Percentiles rank a stretch among this genome's conserved stretches.
Conservation (phyloP, 2,797 vertebrate species). For the Ceyx erithaca region DNA sequence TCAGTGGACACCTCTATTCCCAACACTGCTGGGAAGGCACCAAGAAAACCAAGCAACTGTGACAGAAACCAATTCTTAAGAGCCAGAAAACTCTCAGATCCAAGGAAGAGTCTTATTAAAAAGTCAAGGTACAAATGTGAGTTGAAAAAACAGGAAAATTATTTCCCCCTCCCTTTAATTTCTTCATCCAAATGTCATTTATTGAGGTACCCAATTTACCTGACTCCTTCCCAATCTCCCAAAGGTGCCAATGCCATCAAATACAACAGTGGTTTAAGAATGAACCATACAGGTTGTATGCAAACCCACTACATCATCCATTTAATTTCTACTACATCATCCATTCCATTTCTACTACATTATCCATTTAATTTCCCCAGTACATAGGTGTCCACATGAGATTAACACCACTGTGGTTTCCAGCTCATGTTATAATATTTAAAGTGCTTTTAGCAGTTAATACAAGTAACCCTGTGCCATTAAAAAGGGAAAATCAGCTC, state of each 20-base stretch:
- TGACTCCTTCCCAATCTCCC: background rate
- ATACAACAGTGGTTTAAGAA: background rate
- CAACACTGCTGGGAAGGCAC: background rate
- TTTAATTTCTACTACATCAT: background rate
- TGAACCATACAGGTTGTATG: background rate
- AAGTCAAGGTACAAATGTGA: background rate
- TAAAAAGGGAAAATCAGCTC: background rate
- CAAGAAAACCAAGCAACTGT: background rate
- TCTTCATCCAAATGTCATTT: background rate
- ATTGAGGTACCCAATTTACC: background rate
- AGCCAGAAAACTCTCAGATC: background rate
- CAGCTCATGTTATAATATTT: background rate
- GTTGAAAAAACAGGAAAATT: background rate
- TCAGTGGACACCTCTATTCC: background rate
- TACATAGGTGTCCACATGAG: background rate
- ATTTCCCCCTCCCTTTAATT: rapidly evolving
- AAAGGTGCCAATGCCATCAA: background rate
- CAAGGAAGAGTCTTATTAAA: background rate
- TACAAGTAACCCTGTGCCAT: background rate
- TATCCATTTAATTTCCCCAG: background rate
- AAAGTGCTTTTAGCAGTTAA: background rate
- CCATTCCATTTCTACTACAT: too few relatives aligned
- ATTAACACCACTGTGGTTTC: background rate
- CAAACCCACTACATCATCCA: background rate
- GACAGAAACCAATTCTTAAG: background rate